Percentiles rank a stretch among this genome's conserved stretches.
Evolutionary conservation across 2,797 vertebrate species (phyloP).

Genomic region (Melanotaenia pygmaea): DNA sequence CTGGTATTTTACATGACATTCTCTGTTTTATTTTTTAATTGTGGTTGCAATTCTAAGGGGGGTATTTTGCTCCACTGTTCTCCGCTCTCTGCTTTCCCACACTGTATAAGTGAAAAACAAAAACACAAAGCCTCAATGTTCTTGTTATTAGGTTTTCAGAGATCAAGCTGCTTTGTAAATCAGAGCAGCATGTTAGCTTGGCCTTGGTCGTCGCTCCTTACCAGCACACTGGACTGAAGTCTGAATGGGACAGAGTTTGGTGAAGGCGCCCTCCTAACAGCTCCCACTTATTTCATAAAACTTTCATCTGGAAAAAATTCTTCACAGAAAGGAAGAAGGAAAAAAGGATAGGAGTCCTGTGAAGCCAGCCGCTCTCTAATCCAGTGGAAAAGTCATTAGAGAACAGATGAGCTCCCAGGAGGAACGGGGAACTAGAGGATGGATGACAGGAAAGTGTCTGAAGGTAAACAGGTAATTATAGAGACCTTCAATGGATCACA

Average conservation of each 20-base stretch:
- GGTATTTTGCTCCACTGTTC: slow-evolving; percentile 25
- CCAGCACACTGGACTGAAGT: slow-evolving; percentile 38
- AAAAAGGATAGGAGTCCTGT: slow-evolving; percentile 54
- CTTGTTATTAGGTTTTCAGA: slow-evolving; percentile 34
- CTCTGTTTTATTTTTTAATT: background rate
- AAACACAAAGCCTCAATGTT: slow-evolving; percentile 23
- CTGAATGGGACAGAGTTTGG: slow-evolving; percentile 39
- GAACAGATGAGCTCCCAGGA: slow-evolving; percentile 39
- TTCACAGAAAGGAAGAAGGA: slow-evolving; percentile 59
- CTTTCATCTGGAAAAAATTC: slow-evolving; percentile 78
- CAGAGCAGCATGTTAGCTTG: slow-evolving; percentile 36
- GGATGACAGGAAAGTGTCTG: slow-evolving; percentile 47
- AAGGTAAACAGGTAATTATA: slow-evolving; percentile 62
- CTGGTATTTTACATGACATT: background rate
- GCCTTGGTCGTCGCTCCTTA: slow-evolving; percentile 10
- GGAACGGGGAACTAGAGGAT: slow-evolving; percentile 40
- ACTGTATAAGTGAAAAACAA: slow-evolving; percentile 14
- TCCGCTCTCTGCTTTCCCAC: slow-evolving; percentile 55
- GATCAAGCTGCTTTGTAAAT: slow-evolving; percentile 44
- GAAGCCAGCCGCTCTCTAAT: slow-evolving; percentile 62
- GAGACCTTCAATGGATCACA: slow-evolving; percentile 18
- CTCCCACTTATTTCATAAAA: slow-evolving; percentile 71
- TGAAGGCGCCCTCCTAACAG: slow-evolving; percentile 45
- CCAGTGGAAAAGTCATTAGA: slow-evolving; percentile 77
- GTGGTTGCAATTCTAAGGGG: background rate